A percentile compares a stretch with the other conserved stretches of the same genome.
These are phyloP conservation scores for Zoanthus gigantus DNA, from an alignment of 92 coral and sea anemone genomes.

Conservation along the genomic window DNA sequence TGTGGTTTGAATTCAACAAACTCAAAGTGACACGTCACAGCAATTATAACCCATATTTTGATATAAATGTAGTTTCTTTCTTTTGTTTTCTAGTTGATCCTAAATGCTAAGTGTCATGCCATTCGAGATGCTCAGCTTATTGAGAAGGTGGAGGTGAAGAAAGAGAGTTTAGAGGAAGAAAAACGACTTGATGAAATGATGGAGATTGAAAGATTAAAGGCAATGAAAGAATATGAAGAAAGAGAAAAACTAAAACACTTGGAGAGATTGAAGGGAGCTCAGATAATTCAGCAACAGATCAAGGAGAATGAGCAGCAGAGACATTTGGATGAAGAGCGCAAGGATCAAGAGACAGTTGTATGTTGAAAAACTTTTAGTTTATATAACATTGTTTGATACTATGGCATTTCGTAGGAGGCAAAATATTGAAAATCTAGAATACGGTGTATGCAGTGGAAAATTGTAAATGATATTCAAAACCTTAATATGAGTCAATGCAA, in stretches of 20 bases:
- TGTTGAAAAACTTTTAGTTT: neutral
- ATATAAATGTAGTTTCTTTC: neutral
- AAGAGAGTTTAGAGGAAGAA: constrained; percentile 92
- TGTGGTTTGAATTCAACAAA: no score
- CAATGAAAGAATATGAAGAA: constrained; percentile 90
- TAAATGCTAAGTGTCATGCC: constrained; percentile 99
- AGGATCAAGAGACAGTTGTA: constrained; percentile 97
- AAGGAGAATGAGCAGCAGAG: constrained; percentile 81
- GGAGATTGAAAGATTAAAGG: constrained; percentile 95
- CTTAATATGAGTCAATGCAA: no score
- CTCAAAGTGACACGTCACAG: no score
- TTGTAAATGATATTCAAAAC: no score
- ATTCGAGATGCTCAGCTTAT: constrained; percentile 99
- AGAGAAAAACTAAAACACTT: constrained; percentile 82
- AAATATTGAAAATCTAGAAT: neutral
- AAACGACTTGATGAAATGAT: constrained; percentile 98
- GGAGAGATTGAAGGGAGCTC: constrained; percentile 92
- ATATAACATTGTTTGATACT: no score
- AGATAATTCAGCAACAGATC: constrained; percentile 88
- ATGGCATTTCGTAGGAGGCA: neutral
- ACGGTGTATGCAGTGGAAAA: no score
- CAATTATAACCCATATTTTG: neutral
- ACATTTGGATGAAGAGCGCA: constrained; percentile 90
- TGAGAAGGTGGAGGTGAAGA: constrained; percentile 96
- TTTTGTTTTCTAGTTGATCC: constrained; percentile 75